Evolutionary conservation across 2,888 invertebrate genomes (phyloP), one percentile per base, ranked within the genome.

Genomic region (Pogonocherus hispidulus): DNA sequence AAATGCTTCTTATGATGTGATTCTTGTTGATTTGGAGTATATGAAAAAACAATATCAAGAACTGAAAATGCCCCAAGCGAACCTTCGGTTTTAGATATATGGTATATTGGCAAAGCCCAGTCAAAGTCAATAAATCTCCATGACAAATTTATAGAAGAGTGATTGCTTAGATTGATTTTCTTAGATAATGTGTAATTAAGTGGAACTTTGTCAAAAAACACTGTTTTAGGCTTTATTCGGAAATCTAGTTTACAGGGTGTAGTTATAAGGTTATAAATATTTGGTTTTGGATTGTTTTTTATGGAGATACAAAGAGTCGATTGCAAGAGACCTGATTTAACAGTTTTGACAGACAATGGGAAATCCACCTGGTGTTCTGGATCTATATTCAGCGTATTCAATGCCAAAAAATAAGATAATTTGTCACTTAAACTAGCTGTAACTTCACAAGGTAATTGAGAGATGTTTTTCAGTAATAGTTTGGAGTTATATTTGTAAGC

Each of bases 271-370:
- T 87, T 83, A 8, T 91, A 86, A 3, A 81, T 79, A 35, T 89
- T 85, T 37, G 90, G 86, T 74, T 87, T 86, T 0, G 91, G 90
- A 80, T 91, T 91, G 76, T 91, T 87, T 78, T 88, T 88, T 1
- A 90, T 79, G 2, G 84, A 80, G 1, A 87, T 66, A 1, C 84
- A 73, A 11, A 88, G 67, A 18, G 69, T 74, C 47, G 83, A 82
- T 0, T 77, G 68, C 56, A 82, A 78, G 1, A 60, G 63, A n/a
- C 86, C 86, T 1, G 82, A 59, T 62, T 78, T 76, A 1, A 63
- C 73, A 0, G 86, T 84, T 51, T 76, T 75, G 0, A 86, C 85
- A 9, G 78, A 79, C 6, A 88, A 62, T 5, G 69, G 66, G 3
- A 87, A 14, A 6, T 71, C 63, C 57, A 78, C 73, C 32, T 77